Evolutionary conservation across 2,113 vertebrate genomes (phyloP), one percentile per base, ranked within the genome.

Genomic region (Corythaixoides concolor): DNA sequence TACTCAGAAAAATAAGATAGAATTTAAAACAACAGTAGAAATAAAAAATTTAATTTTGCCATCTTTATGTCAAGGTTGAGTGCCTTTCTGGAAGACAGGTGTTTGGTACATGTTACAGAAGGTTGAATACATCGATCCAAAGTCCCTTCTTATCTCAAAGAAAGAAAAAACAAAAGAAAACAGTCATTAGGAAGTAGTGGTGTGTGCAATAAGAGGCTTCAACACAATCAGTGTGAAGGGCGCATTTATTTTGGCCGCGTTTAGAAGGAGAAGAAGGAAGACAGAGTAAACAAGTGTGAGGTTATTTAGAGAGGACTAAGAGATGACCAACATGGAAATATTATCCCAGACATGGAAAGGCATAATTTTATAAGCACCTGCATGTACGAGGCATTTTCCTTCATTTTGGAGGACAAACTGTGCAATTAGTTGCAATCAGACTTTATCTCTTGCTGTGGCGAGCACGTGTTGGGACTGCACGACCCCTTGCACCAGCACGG

Each of bases 41-140:
- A 77, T 12, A 20, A 15, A 14, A 67, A 62, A 70, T 75, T 70
- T 67, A n/a, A 77, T 74, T 73, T 90, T 49, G 67, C 33, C 12
- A 11, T 35, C 32, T 53, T 77, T 55, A 18, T 62, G 26, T 43
- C 50, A 26, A 84, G 17, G 9, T 23, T 49, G 37, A 52, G n/a
- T 43, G 50, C 4, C 47, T 86, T 69, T 73, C 60, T 84, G 50
- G 50, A 74, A 90, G 49, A 32, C 49, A 64, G 12, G 33, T 26
- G 28, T 62, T 86, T 0, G 3, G 47, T 35, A 56, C 27, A 18
- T 1, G 0, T 62, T 77, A 39, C 0, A 1, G 59, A 86, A 81
- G 37, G 76, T 77, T 1, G 1, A n/a, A 47, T 39, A 18, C 11
- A 45, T 67, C 1, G 1, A 89, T 53, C 14, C 28, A 62, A 21